phyloP scores from a whole-genome alignment of 2,113 vertebrate species.

The Camelus bactrianus region DNA sequence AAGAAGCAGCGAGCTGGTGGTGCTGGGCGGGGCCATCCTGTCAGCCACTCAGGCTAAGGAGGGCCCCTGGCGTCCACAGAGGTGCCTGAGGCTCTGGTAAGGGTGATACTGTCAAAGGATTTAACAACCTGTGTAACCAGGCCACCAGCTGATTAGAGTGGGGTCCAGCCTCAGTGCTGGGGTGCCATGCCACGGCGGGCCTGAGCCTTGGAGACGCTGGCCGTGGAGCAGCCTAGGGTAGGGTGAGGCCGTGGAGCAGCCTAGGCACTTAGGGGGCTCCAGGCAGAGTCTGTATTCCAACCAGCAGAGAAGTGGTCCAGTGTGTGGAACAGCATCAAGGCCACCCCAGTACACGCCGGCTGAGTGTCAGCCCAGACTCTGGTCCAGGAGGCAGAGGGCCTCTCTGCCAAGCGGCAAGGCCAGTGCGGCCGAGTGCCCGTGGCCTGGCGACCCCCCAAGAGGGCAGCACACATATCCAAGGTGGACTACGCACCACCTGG shows the following conservation, averaged over 20 bases:
- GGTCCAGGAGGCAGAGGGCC: background rate
- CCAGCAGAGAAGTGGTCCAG: background rate
- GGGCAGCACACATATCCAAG: no score
- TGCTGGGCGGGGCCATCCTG: background rate
- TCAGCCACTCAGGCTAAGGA: background rate
- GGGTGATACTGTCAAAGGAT: background rate
- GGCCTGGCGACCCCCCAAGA: background rate
- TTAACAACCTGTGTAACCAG: background rate
- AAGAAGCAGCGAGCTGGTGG: background rate
- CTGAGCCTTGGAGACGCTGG: background rate
- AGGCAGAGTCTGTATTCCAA: background rate
- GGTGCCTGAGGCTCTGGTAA: slow-evolving; percentile 4
- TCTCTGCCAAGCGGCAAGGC: background rate
- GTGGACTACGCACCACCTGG: background rate
- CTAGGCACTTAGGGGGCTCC: background rate
- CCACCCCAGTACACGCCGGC: background rate
- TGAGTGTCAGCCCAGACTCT: background rate
- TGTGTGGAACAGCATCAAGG: background rate
- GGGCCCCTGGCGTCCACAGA: background rate
- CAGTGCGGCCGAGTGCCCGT: background rate
- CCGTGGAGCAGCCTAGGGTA: background rate
- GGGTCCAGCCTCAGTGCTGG: background rate
- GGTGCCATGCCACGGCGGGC: background rate
- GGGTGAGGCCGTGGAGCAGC: background rate
- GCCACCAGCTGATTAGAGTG: background rate